Percentiles rank a stretch among this genome's conserved stretches.
Evolutionary conservation across 2,888 invertebrate species (phyloP).

Genomic region (Sinotaia quadrata): DNA sequence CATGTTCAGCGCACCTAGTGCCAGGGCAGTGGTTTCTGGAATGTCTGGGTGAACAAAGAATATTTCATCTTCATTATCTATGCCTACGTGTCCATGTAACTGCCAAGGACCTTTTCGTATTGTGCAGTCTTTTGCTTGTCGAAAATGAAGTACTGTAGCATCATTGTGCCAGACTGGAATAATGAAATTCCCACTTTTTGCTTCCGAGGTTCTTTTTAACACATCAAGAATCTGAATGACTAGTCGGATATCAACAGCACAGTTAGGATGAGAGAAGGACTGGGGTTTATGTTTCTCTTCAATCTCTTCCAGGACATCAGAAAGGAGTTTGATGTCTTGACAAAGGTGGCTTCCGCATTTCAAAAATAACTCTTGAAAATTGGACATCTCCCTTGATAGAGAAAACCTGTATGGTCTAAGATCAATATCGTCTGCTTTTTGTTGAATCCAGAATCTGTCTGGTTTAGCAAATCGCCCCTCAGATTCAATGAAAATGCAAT

Average conservation of each 20-base stretch:
- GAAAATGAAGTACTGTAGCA: slow-evolving; percentile 18
- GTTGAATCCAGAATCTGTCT: slow-evolving; percentile 16
- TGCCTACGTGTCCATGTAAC: not conserved
- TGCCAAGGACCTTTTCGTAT: not conserved
- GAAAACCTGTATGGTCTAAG: slow-evolving; percentile 19
- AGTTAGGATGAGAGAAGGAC: not conserved
- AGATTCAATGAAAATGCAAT: not conserved
- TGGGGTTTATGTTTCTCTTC: not conserved
- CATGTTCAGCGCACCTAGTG: slow-evolving; percentile 24
- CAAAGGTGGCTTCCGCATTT: not conserved
- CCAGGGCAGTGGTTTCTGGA: slow-evolving; percentile 1
- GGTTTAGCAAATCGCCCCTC: not conserved
- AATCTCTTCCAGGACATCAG: slow-evolving; percentile 7
- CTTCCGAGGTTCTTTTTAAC: not conserved
- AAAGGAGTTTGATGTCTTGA: slow-evolving; percentile 6
- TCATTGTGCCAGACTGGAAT: slow-evolving; percentile 29
- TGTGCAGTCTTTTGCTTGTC: slow-evolving; percentile 24
- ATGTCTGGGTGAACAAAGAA: slow-evolving; percentile 13
- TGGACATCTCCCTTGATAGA: slow-evolving; percentile 4
- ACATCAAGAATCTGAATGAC: slow-evolving; percentile 18
- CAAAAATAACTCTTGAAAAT: not conserved
- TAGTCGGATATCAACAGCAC: not conserved
- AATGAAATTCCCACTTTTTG: slow-evolving; percentile 5
- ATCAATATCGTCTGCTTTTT: slow-evolving; percentile 1
- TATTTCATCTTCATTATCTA: slow-evolving; percentile 1